Evolutionary conservation across 2,113 vertebrate genomes (phyloP).

Genomic region (Chlorodrepanis virens): DNA sequence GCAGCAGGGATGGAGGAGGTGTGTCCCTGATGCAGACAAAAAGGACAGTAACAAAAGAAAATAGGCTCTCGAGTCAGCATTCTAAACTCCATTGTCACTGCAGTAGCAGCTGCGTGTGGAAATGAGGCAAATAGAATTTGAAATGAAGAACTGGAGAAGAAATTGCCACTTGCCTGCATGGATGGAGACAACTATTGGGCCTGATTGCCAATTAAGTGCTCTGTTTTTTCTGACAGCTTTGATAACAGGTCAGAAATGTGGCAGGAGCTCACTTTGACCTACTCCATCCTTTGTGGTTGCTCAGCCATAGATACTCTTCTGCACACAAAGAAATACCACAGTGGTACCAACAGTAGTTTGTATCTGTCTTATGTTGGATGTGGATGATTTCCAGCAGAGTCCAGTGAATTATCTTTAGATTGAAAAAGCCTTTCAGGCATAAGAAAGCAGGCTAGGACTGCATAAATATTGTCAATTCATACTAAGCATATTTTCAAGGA

Average conservation of each 20-base stretch:
- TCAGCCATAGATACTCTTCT: background rate
- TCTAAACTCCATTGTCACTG: background rate
- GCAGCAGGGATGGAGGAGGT: background rate
- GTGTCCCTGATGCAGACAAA: background rate
- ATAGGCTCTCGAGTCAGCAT: constrained; percentile 24
- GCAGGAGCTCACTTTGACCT: background rate
- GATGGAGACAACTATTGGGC: background rate
- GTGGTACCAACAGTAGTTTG: background rate
- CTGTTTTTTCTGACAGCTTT: background rate
- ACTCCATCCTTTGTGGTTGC: background rate
- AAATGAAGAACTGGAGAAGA: constrained; percentile 26
- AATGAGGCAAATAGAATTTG: constrained; percentile 6
- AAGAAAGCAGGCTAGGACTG: background rate
- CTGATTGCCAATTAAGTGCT: background rate
- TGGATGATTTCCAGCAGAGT: background rate
- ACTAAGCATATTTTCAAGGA: background rate
- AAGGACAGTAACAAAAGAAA: constrained; percentile 26
- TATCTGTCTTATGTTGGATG: background rate
- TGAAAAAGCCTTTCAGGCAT: background rate
- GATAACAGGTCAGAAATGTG: background rate
- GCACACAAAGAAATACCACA: fast-evolving
- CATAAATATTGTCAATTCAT: background rate
- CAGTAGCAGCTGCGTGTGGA: background rate
- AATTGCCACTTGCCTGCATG: background rate
- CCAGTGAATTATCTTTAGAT: background rate